Base-by-base conservation (phyloP, 2,797 vertebrate species). In the Apogon talboti region DNA sequence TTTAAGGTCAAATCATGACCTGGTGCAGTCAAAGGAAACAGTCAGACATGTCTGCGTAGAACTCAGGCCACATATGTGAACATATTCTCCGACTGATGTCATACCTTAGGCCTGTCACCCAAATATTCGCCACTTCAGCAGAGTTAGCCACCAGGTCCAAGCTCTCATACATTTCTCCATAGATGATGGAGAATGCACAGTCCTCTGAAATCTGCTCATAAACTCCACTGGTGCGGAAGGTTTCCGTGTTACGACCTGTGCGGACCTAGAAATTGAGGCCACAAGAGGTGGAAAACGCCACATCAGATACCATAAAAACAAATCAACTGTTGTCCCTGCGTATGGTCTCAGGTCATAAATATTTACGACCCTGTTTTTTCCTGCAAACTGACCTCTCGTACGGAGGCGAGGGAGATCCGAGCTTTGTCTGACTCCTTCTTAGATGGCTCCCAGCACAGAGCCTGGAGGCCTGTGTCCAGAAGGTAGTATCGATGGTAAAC, bases 391-490 rank as follows among this genome's bases (percentile, higher is more conserved):
- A 98, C 96, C 94, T 98, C 93, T 67, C 96, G 95, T 77, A 98
- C 94, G 14, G 95, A 95, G 52, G 91, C 89, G 38, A 98, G 92
- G 45, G 94, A 92, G 79, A 98, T 96, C 79, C 96, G 95, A 45
- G 97, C 97, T 87, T 98, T 98, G 85, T 97, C 96, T 0, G 95
- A 95, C 85, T 98, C 97, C 79, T 98, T 98, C 88, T 98, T 98
- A 8, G 96, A 98, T 1, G 97, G 97, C 42, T 98, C 97, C 97
- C 97, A 98, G 68, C 94, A 93, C 1, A 98, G 84, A 57, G 95
- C 95, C 75, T 96, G 96, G 82, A 98, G 95, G 57, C 96, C 96
- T 0, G 96, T 92, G 33, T 98, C 97, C 71, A 98, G 78, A 49
- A 98, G 91, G 71, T 96, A 98, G 57, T 97, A 97, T 2, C 96